Percentiles rank a stretch among this genome's conserved stretches.
Conservation (phyloP, 2,113 vertebrate species). For the Dromaius novaehollandiae region DNA sequence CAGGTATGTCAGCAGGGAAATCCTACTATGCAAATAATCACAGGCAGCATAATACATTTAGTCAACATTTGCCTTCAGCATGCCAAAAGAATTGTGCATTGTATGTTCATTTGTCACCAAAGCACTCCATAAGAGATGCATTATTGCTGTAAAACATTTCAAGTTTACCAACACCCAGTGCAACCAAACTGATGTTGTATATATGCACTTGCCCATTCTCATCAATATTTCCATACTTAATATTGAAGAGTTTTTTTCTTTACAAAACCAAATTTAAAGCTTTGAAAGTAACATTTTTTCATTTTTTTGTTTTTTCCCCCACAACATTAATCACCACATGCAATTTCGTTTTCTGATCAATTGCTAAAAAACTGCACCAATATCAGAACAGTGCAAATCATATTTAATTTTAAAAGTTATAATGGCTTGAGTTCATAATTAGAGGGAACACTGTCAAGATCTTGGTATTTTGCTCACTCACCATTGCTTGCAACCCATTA, state of each 20-base stretch:
- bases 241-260: constrained; percentile 17
- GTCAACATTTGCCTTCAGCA: constrained; percentile 70
- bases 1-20: constrained; percentile 72
- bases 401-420: constrained; percentile 86
- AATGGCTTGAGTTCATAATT: constrained; percentile 86
- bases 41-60: constrained; percentile 68
- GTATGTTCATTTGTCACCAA: constrained; percentile 60
- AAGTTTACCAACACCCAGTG: constrained; percentile 72
- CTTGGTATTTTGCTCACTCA: constrained; percentile 71
- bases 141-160: constrained; percentile 79
- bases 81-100: constrained; percentile 46
- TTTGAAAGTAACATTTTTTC: constrained; percentile 58
- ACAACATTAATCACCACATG: constrained; percentile 78
- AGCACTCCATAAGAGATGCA: constrained; percentile 69
- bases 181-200: constrained; percentile 63
- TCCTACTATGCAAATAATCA: constrained; percentile 63
- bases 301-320: not conserved
- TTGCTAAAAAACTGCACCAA: constrained; percentile 87
- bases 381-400: constrained; percentile 88
- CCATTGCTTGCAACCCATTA: constrained; percentile 72
- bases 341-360: constrained; percentile 77
- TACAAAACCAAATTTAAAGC: constrained; percentile 71
- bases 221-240: constrained; percentile 63
- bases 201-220: constrained; percentile 78
- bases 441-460: constrained; percentile 84